Base-by-base conservation (phyloP, 2,797 vertebrate genomes). In the Lepidocolaptes lacrymiger region DNA sequence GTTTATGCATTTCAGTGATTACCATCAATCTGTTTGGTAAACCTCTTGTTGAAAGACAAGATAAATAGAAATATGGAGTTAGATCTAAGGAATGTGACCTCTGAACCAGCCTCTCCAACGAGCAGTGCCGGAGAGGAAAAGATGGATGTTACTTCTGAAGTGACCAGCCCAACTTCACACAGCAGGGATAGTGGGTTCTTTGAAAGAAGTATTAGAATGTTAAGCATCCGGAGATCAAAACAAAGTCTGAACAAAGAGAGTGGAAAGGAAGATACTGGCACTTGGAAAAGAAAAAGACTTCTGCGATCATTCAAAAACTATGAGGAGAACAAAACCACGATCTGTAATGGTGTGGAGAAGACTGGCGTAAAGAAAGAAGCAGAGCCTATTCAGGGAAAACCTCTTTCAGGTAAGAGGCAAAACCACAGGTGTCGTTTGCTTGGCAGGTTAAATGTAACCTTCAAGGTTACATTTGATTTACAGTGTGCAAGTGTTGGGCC, bases 401-500 rank as follows among this genome's bases (percentile, higher is more conserved):
- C 59, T 77, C 96, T 96, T 89, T 97, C 96, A 91, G 96, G 96
- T 97, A 96, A 94, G 94, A 85, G 48, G 27, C 11, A 55, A 74
- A 93, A 23, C 14, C 52, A 90, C 2, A 20, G 27, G 7, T 63
- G 39, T 21, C 11, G 59, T 71, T 79, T 80, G 22, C 27, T 86
- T 63, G 55, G 23, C 20, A 79, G 63, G 12, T 27, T 34, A 73
- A 67, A 61, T 20, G 7, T 36, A 46, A 39, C 39, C 41, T 51
- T 78, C 41, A 78, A 49, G 51, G 26, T 51, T 22, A 51, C 34
- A n/a, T 41, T 48, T 8, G 79, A 63, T 46, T 75, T 66, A 79
- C 14, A 44, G 41, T 72, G 63, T 59, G 21, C 48, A 69, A 69
- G 48, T 37, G 39, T 49, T 41, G 34, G 8, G 12, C 19, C 8